Percentiles rank a stretch among this genome's conserved stretches.
Evolutionary conservation across 2,797 vertebrate species (phyloP).

Genomic region (Rhincodon typus): DNA sequence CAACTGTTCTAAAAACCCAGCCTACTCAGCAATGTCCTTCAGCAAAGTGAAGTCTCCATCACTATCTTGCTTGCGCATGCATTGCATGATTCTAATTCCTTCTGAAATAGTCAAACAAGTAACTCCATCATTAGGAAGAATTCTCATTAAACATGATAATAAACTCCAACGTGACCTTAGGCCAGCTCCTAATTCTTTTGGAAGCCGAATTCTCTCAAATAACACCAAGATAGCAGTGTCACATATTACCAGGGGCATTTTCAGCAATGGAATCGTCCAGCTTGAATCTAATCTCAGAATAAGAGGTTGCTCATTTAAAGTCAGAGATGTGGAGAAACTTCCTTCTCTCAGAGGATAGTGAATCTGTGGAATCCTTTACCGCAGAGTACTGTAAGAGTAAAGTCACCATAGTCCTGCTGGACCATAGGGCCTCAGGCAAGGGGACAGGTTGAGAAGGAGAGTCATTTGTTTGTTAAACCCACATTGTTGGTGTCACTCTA

Average conservation of each 20-base stretch:
- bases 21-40: background rate
- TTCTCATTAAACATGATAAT: background rate
- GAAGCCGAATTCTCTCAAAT: background rate
- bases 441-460: too few species aligned
- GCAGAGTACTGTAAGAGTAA: too few species aligned
- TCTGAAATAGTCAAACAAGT: background rate
- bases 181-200: background rate
- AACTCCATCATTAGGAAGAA: background rate
- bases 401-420: too few species aligned
- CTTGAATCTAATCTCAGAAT: constrained; percentile 34
- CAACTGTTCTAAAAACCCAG: background rate
- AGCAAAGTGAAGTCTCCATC: background rate
- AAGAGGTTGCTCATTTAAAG: too few species aligned
- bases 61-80: background rate
- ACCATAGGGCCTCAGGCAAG: too few species aligned
- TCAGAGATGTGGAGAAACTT: too few species aligned
- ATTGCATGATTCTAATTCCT: background rate
- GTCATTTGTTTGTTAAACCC: too few species aligned
- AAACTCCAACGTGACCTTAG: too few species aligned
- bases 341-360: too few species aligned
- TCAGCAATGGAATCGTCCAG: background rate
- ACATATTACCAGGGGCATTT: background rate
- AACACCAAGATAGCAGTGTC: too few species aligned
- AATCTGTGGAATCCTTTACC: too few species aligned
- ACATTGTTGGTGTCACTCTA: too few species aligned